Percentiles rank a stretch among this genome's conserved stretches.
Evolutionary conservation across 2,797 vertebrate species (phyloP).

Genomic region (Macropus fuliginosus): DNA sequence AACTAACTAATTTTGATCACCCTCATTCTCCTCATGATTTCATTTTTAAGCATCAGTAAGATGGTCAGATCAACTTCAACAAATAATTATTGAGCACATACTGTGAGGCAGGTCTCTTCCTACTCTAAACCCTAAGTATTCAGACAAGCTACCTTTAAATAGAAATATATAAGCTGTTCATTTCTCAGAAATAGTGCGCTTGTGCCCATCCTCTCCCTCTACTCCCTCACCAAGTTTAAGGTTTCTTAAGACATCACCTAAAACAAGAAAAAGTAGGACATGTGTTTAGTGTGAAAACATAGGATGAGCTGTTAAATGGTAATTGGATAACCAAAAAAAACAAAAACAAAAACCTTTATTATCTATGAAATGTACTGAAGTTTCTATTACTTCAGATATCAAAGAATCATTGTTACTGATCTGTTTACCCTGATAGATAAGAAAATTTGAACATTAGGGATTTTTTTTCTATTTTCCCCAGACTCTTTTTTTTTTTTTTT

Average conservation of each 20-base stretch:
- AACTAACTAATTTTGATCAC: constrained; percentile 16
- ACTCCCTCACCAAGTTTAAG: constrained; percentile 42
- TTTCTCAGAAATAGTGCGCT: constrained; percentile 24
- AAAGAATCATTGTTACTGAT: constrained; percentile 32
- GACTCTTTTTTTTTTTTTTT: neutral
- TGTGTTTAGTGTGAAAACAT: constrained; percentile 31
- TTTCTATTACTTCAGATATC: constrained; percentile 45
- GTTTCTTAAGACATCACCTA: constrained; percentile 41
- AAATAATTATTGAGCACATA: neutral
- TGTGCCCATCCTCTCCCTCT: neutral
- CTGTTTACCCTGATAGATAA: constrained; percentile 28
- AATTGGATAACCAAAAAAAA: neutral
- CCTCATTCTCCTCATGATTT: neutral
- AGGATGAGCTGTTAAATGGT: constrained; percentile 48
- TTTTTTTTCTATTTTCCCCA: constrained; percentile 41
- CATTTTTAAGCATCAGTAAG: neutral
- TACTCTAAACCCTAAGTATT: neutral
- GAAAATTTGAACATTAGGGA: constrained; percentile 34
- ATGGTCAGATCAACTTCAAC: neutral
- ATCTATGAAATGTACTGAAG: neutral
- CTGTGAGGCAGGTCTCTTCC: neutral
- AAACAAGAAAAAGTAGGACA: constrained; percentile 28
- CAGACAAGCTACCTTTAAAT: constrained; percentile 42
- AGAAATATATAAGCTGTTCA: constrained; percentile 22
- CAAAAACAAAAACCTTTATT: constrained; percentile 7